Base-by-base conservation (phyloP, 2,113 vertebrate genomes). In the Eupsittula cactorum region DNA sequence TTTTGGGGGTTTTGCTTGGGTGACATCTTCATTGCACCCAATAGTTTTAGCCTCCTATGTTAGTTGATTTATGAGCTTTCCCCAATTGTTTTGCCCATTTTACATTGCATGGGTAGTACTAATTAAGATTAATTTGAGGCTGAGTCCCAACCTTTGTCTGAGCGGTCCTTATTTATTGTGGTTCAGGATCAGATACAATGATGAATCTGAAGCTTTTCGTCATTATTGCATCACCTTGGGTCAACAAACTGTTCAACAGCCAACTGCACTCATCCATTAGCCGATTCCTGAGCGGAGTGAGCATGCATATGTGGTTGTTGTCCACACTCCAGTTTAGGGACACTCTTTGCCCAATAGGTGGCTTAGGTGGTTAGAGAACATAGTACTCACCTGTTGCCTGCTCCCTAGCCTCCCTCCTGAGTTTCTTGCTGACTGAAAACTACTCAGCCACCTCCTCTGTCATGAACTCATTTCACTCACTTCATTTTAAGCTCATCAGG, bases 291-390 rank as follows among this genome's bases (percentile, higher is more conserved):
- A 65, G 49, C 21, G 39, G 17, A 10, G 21, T 1, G 4, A 65
- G 41, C 0, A 1, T 1, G 1, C 33, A 55, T 46, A 65, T 1
- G 1, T 2, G 4, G 2, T 44, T 25, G 16, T 44, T 62, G 31
- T 50, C 29, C 46, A 42, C 5, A 2, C 31, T 83, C 7, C 19
- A 60, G 55, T 71, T 60, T 71, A 52, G 37, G 46, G 46, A 62
- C 31, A 52, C 4, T 5, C 4, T 5, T 28, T 14, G 19, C 49
- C 16, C 44, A 23, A 11, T 31, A 62, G 44, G 17, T 11, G 7
- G 21, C 39, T 79, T 6, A 4, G 42, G 17, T 3, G 3, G 35
- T 29, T 15, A 35, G 55, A 15, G 31, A 62, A 24, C 29, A n/a
- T 11, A 41, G 24, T 2, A 3, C 11, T 49, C 35, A 44, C 1